phyloP scores from a whole-genome alignment of 2,888 invertebrate genomes.

The Dasysyrphus albostriatus region DNA sequence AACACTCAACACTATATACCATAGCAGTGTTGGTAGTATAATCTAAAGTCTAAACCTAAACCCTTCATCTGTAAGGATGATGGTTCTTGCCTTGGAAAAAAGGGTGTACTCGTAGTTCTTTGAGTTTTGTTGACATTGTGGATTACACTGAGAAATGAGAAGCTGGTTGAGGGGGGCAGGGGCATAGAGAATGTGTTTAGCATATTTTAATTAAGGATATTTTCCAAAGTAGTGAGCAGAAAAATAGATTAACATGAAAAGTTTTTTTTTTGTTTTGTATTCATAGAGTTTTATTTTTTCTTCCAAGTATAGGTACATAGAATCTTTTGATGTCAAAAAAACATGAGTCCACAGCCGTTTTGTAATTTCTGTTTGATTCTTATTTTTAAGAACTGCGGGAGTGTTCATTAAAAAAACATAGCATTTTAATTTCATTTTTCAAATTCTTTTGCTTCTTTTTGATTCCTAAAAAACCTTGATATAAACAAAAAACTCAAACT shows the following conservation, averaged over 20 bases:
- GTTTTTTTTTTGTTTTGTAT: constrained; percentile 45
- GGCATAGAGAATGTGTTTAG: constrained; percentile 59
- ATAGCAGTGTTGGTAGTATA: constrained; percentile 6
- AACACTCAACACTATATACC: constrained; percentile 29
- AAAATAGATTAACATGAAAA: constrained; percentile 71
- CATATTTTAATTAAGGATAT: constrained; percentile 76
- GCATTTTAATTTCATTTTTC: neutral
- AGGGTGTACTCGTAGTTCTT: constrained; percentile 45
- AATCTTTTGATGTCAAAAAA: neutral
- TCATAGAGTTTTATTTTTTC: constrained; percentile 41
- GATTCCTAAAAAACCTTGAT: neutral
- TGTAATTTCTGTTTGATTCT: neutral
- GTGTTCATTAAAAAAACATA: neutral
- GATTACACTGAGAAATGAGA: constrained; percentile 69
- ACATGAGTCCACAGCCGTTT: neutral
- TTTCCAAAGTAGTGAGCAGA: constrained; percentile 73
- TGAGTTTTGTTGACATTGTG: constrained; percentile 71
- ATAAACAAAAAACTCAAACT: too few relatives aligned
- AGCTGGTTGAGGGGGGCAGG: constrained; percentile 33
- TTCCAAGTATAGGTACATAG: neutral
- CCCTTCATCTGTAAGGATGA: constrained; percentile 28
- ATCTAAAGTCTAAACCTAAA: constrained; percentile 28
- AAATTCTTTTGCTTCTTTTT: neutral
- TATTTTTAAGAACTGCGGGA: neutral
- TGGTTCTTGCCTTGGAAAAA: constrained; percentile 31